These are phyloP conservation scores for Dendronephthya gigantea DNA, from an alignment of 64 coral and sea anemone species.

Conservation along the genomic window DNA sequence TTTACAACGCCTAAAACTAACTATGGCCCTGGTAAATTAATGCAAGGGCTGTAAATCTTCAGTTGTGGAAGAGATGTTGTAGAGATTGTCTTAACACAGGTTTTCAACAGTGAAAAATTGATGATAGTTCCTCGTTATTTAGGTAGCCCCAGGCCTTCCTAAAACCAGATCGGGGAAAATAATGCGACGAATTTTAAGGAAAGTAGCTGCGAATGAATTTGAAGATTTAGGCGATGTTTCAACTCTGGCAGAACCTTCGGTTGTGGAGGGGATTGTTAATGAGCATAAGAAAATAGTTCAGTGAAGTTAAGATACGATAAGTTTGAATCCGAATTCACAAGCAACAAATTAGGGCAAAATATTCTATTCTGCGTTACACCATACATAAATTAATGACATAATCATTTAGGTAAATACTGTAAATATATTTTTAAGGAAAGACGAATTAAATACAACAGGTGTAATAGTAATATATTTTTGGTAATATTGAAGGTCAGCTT, in stretches of 20 bases:
- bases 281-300: constrained; percentile 50
- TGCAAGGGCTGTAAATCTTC: too few species aligned
- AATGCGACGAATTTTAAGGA: constrained; percentile 93
- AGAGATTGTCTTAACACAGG: too few species aligned
- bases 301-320: too few species aligned
- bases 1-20: neutral
- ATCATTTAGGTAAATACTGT: neutral
- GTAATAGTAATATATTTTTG: too few species aligned
- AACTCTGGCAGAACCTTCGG: constrained; percentile 72
- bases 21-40: too few species aligned
- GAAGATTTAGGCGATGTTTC: constrained; percentile 82
- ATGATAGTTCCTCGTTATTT: neutral
- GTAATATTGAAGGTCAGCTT: too few species aligned
- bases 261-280: constrained; percentile 77
- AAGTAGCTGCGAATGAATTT: constrained; percentile 71
- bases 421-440: neutral
- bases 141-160: constrained; percentile 86
- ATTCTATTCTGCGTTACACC: neutral
- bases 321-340: too few species aligned
- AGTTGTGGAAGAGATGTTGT: too few species aligned
- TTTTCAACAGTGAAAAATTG: too few species aligned
- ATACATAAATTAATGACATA: neutral
- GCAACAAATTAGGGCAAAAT: neutral
- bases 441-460: neutral
- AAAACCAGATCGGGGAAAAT: constrained; percentile 96